phyloP scores from a whole-genome alignment of 2,113 vertebrate species.

The Candoia aspera region DNA sequence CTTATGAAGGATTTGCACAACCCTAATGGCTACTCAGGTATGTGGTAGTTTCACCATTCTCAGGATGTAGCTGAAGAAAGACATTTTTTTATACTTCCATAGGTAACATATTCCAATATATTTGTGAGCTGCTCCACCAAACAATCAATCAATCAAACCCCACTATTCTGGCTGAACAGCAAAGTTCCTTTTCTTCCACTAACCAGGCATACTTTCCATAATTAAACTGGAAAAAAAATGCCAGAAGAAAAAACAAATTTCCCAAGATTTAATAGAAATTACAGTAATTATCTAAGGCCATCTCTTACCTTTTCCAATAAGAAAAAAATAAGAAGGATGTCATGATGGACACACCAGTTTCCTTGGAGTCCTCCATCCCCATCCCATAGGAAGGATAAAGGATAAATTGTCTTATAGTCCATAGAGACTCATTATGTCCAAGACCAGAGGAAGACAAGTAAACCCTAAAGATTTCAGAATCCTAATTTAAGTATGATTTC shows the following conservation, averaged over 20 bases:
- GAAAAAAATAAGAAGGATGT: conserved; percentile 20
- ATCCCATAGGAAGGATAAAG: conserved; percentile 42
- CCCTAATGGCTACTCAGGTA: background rate
- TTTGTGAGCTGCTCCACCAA: background rate
- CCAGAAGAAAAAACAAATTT: conserved; percentile 8
- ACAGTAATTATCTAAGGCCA: conserved; percentile 5
- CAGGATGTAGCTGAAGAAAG: background rate
- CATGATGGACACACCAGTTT: conserved; percentile 24
- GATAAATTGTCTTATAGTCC: conserved; percentile 42
- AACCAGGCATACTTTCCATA: conserved; percentile 2
- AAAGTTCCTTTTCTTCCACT: background rate
- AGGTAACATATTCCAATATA: background rate
- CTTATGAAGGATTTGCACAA: background rate
- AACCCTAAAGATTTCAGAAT: conserved; percentile 50
- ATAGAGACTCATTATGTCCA: conserved; percentile 61
- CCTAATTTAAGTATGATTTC: conserved; percentile 41
- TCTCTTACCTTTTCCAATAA: conserved; percentile 9
- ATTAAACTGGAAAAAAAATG: background rate
- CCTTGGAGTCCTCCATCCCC: conserved; percentile 16
- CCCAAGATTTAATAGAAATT: conserved; percentile 30
- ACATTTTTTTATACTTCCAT: background rate
- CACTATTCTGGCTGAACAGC: background rate
- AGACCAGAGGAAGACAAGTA: conserved; percentile 44
- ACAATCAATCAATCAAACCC: background rate
- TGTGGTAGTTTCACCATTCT: background rate